These are phyloP conservation scores for Helobdella robusta DNA, from an alignment of 2,888 invertebrate species.

Conservation along the genomic window DNA sequence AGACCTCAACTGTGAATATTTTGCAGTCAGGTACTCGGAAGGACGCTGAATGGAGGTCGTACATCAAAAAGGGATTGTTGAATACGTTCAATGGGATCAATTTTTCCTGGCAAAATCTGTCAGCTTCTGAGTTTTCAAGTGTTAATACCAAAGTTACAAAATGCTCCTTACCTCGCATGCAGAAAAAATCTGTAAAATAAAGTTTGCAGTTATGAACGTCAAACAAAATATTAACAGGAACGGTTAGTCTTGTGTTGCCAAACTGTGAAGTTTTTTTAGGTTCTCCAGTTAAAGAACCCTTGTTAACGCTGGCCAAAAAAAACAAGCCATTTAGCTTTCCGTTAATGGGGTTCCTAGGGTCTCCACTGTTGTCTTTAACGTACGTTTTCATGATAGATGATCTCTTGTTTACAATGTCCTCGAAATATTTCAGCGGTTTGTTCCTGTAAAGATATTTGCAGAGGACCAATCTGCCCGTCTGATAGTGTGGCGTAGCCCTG, in stretches of 20 bases:
- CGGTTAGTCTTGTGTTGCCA: neutral
- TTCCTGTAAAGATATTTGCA: slow-evolving; percentile 8
- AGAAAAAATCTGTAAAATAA: slow-evolving; percentile 27
- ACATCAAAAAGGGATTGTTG: slow-evolving; percentile 17
- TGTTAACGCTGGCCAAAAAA: slow-evolving; percentile 23
- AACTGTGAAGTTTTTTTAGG: slow-evolving; percentile 2
- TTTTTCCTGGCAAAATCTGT: slow-evolving; percentile 19
- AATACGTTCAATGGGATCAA: slow-evolving; percentile 5
- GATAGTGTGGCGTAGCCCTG: too few relatives aligned
- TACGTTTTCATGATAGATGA: slow-evolving; percentile 26
- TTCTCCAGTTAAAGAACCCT: neutral
- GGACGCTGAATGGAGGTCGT: too few relatives aligned
- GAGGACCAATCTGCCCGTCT: too few relatives aligned
- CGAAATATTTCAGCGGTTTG: slow-evolving; percentile 22
- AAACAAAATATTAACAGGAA: neutral
- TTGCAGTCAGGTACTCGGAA: too few relatives aligned
- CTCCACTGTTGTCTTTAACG: slow-evolving; percentile 24
- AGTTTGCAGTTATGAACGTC: slow-evolving; percentile 12
- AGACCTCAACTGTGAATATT: too few relatives aligned
- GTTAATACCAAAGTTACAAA: slow-evolving; percentile 29
- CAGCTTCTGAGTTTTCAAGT: slow-evolving; percentile 15
- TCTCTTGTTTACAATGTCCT: neutral
- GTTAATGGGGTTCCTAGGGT: slow-evolving; percentile 25
- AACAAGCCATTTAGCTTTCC: slow-evolving; percentile 25
- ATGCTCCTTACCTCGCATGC: slow-evolving; percentile 16